Percentiles rank a stretch among this genome's conserved stretches.
Evolutionary conservation across 1,140 invertebrate species (phyloP).

Genomic region (Danaus melanippus): DNA sequence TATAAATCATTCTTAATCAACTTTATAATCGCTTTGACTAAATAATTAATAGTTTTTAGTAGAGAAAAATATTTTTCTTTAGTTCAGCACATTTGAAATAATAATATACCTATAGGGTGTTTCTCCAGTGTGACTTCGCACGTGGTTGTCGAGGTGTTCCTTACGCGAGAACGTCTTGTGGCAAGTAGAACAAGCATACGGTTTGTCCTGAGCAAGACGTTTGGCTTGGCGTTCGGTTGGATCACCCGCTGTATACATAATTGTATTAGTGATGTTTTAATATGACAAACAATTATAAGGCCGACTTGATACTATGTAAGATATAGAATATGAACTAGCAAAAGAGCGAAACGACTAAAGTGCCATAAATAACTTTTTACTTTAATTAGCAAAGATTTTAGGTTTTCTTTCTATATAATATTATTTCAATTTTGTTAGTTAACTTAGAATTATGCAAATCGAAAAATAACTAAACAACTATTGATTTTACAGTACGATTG

Average conservation of each 20-base stretch:
- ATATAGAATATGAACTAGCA: too few species aligned
- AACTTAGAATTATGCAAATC: too few species aligned
- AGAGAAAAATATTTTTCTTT: background rate
- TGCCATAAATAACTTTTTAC: too few species aligned
- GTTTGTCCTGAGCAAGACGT: constrained; percentile 84
- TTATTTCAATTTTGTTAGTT: too few species aligned
- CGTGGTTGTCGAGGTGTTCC: constrained; percentile 88
- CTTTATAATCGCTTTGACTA: too few species aligned
- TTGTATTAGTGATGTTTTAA: background rate
- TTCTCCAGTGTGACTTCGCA: constrained; percentile 88
- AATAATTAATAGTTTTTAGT: too few species aligned
- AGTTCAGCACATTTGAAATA: too few species aligned
- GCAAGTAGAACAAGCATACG: constrained; percentile 86
- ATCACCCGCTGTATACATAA: constrained; percentile 40
- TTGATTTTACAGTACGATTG: too few species aligned
- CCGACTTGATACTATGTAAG: background rate
- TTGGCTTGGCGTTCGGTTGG: constrained; percentile 82
- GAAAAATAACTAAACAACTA: too few species aligned
- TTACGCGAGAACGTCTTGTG: constrained; percentile 90
- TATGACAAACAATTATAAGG: background rate
- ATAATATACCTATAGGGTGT: constrained; percentile 80
- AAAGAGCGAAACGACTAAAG: too few species aligned
- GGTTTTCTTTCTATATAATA: too few species aligned
- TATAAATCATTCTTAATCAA: background rate
- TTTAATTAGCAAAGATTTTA: too few species aligned